Base-by-base conservation (phyloP, 2,888 invertebrate species). In the Fragum fragum region DNA sequence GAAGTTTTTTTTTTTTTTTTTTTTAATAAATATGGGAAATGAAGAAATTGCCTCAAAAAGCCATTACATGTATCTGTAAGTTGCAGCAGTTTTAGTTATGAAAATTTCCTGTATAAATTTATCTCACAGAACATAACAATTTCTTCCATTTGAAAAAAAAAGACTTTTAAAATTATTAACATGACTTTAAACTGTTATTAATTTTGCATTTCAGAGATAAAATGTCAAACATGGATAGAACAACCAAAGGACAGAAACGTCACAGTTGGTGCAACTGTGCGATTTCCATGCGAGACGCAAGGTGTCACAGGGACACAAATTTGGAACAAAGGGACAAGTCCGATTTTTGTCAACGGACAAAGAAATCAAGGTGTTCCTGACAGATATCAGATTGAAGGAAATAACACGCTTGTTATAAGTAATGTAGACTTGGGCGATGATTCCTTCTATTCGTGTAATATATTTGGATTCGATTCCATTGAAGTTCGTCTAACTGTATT, bases 401-500 rank as follows among this genome's bases (percentile, higher is more conserved):
- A 71, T 16, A 89, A 87, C 63, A 87, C 87, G 39, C 73, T 90
- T 26, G 78, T 79, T 18, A 90, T 90, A 66, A 73, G 68, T 1
- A 85, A 87, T 79, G 86, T 89, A 7, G 69, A 73, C 55, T 69
- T 80, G 39, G 73, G 21, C 18, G 90, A 90, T 57, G 89, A 89
- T 28, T 86, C 86, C 9, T 69, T 71, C 9, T 90, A 82, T 63
- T 82, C 85, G 3, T 90, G 90, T 75, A 76, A 70, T 52, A 79
- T 87, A n/a, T 83, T 83, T 71, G 75, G 75, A 75, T 85, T 85
- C 73, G 88, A 83, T 53, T 29, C 75, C 14, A 85, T 76, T 9
- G 73, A 87, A 52, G 89, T 87, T 3, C 81, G 77, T 69, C 70
- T 89, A 11, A 88, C 86, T 55, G 89, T 89, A 47, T 73, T 86